Evolutionary conservation across 1,140 invertebrate species (phyloP).

Genomic region (Papilio aristodemus): DNA sequence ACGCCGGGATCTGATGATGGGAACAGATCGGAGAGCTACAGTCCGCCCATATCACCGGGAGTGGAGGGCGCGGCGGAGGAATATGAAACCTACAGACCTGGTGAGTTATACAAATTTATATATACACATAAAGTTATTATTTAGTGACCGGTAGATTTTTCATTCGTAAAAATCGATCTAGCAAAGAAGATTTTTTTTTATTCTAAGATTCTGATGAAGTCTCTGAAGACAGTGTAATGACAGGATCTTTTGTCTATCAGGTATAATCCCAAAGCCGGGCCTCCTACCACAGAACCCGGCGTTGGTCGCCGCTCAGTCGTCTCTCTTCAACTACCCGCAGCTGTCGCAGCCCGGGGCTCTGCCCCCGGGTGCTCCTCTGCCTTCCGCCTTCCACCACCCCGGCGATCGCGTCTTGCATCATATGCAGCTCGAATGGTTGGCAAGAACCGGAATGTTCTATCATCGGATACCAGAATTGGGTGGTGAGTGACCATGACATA

Average conservation of each 20-base stretch:
- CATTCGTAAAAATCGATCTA: too few species aligned
- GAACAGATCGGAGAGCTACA: conserved; percentile 74
- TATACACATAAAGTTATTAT: neutral
- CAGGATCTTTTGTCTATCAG: conserved; percentile 43
- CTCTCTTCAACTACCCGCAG: conserved; percentile 69
- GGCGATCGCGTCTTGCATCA: conserved; percentile 84
- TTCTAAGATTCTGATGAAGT: too few species aligned
- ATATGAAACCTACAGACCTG: conserved; percentile 73
- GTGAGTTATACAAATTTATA: conserved; percentile 47
- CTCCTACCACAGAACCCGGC: conserved; percentile 69
- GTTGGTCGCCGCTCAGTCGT: conserved; percentile 64
- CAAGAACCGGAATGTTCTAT: conserved; percentile 91
- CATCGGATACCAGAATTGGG: conserved; percentile 88
- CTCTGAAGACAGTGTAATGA: too few species aligned
- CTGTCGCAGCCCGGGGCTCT: conserved; percentile 46
- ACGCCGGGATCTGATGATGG: conserved; percentile 75
- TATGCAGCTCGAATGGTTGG: conserved; percentile 91
- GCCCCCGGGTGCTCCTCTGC: conserved; percentile 51
- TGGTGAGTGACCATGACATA: conserved; percentile 58
- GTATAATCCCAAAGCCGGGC: conserved; percentile 75
- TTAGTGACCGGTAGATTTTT: too few species aligned
- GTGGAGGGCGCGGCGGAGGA: conserved; percentile 72
- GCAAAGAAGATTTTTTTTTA: too few species aligned
- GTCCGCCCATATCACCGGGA: conserved; percentile 78
- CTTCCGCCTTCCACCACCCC: conserved; percentile 74